Evolutionary conservation across 2,888 invertebrate species (phyloP).

Genomic region (Ceratothoa steindachneri): DNA sequence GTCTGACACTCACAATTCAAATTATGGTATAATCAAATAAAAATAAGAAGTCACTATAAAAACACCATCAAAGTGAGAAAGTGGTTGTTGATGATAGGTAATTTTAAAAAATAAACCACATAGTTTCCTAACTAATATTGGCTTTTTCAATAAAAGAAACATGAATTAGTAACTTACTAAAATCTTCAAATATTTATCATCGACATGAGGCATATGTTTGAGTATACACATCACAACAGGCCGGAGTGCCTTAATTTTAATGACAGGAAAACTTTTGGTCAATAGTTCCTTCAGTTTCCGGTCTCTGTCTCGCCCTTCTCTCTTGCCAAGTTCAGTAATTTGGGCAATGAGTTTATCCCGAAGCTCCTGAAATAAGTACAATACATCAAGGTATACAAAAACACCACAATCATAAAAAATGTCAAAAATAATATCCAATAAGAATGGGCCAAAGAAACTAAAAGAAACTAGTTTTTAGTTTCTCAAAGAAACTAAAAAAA

Average conservation of each 20-base stretch:
- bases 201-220: conserved; percentile 86
- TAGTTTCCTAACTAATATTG: too few relatives aligned
- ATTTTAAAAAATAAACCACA: too few relatives aligned
- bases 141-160: too few relatives aligned
- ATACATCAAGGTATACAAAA: neutral
- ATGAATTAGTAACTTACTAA: conserved; percentile 64
- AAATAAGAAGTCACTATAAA: too few relatives aligned
- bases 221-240: conserved; percentile 94
- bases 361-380: conserved; percentile 58
- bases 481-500: too few relatives aligned
- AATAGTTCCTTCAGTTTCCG: conserved; percentile 83
- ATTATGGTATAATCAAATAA: too few relatives aligned
- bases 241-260: conserved; percentile 80
- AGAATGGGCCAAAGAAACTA: neutral
- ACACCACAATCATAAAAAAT: too few relatives aligned
- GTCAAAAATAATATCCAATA: neutral
- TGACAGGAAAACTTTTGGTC: conserved; percentile 87
- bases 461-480: neutral
- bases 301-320: conserved; percentile 68
- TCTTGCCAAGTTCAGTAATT: conserved; percentile 75
- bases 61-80: too few relatives aligned
- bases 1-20: too few relatives aligned
- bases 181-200: conserved; percentile 76
- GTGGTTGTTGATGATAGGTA: neutral
- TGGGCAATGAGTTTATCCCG: conserved; percentile 70